Evolutionary conservation across 2,113 vertebrate genomes (phyloP), one percentile per base, ranked within the genome.

Genomic region (Alectura lathami): DNA sequence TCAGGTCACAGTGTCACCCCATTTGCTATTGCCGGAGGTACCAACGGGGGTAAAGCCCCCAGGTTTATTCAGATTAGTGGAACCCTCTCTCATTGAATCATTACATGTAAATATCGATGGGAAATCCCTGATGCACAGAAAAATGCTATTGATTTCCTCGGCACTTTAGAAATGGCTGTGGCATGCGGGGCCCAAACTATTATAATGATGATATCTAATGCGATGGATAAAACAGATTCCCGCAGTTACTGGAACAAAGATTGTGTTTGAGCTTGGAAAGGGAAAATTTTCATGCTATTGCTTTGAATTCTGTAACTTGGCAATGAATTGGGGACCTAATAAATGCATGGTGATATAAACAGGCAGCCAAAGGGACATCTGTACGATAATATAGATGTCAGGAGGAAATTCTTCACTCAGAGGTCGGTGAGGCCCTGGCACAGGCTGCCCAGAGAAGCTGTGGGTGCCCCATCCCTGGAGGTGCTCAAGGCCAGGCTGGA

Each of bases 261-360:
- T 9, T 21, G 13, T 0, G 0, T 51, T 83, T 17, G 60, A 0
- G 81, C 75, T 59, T 26, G 21, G 75, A 67, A 83, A 57, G 11
- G 34, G 26, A 74, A 13, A 54, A 38, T 50, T 29, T 66, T 74
- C 24, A 17, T 62, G 54, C 3, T 54, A 17, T 43, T 81, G 20
- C 23, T 77, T 63, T 67, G 6, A 77, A 48, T 54, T 12, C 50
- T 13, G 3, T n/a, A 42, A 42, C 16, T 50, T 83, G 17, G 36
- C 3, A 42, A 74, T 69, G 51, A 63, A 66, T 5, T 32, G 13
- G 3, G 14, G 36, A 42, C 56, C 40, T 72, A 36, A 42, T 32
- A 18, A 68, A 51, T 0, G 0, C 8, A 6, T 0, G 4, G 7
- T 32, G 27, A 36, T 50, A 29, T 5, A 57, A 77, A 59, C 38